A percentile compares a stretch with the other conserved stretches of the same genome.
Evolutionary conservation across 23 tunicate species (phyloP).

Genomic region (Ascidia mentula): DNA sequence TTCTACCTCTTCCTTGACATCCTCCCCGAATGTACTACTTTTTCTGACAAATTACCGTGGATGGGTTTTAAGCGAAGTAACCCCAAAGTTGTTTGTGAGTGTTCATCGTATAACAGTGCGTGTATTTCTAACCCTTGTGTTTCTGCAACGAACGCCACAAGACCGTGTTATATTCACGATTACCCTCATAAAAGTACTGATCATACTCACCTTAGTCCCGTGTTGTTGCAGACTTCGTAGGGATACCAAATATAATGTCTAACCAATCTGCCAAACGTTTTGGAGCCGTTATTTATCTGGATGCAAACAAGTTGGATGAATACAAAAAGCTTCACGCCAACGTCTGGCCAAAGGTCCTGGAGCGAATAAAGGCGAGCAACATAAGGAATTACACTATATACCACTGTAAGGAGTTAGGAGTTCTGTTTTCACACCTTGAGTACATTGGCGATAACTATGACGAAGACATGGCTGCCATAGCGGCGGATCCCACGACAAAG

Average conservation of each 20-base stretch:
- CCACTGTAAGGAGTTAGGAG: constrained; percentile 80
- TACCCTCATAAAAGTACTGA: too few species aligned
- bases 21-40: too few species aligned
- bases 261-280: constrained; percentile 41
- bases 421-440: constrained; percentile 76
- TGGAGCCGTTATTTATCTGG: constrained; percentile 65
- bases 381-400: constrained; percentile 87
- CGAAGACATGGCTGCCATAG: constrained; percentile 68
- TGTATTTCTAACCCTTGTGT: too few species aligned
- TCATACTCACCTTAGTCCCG: too few species aligned
- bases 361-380: constrained; percentile 66
- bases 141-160: too few species aligned
- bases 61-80: too few species aligned
- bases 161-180: too few species aligned
- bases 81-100: too few species aligned
- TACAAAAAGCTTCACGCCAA: constrained; percentile 73
- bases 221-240: too few species aligned
- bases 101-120: too few species aligned
- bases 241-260: constrained; percentile 41
- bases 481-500: constrained; percentile 54
- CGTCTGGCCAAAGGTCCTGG: constrained; percentile 79
- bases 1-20: too few species aligned
- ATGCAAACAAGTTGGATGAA: constrained; percentile 65
- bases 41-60: too few species aligned
- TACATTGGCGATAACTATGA: constrained; percentile 79